Evolutionary conservation across 2,113 vertebrate genomes (phyloP), one percentile per base, ranked within the genome.

Genomic region (Sylvilagus bachmani): DNA sequence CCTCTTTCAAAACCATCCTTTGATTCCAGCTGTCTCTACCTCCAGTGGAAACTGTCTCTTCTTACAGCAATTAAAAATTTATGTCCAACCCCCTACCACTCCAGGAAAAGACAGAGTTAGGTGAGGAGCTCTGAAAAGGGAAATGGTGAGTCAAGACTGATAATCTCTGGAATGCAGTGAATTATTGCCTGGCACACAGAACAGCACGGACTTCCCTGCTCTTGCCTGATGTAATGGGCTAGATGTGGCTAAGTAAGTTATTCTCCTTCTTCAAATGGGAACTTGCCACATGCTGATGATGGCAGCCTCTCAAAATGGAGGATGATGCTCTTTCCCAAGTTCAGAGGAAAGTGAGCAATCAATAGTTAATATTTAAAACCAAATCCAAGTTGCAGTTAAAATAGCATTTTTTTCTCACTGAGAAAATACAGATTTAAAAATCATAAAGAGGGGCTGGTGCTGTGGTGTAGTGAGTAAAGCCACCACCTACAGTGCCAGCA

Each of bases 61-160:
- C 67, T 66, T 92, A 78, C 31, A 77, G 71, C 0, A 2, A n/a
- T 86, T 73, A 74, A 83, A 70, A 67, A 85, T 82, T 90, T 87
- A 87, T 38, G 55, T 49, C 31, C 36, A 29, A 4, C 67, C 91
- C 58, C 62, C 49, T 74, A 12, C 17, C 62, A 81, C 53, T 77
- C 44, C 19, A 49, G 77, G 74, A 62, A 67, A 85, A 90, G 86
- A 16, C 24, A 85, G 84, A 84, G 44, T 79, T 73, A 77, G 77
- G 74, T 55, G 88, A 58, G 16, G 93, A n/a, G 24, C 71, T 86
- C 29, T 58, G 36, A 74, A 58, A 31, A 33, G 24, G 64, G 24
- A 17, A 36, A 51, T 64, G 13, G 12, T 9, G n/a, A 58, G 82
- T 94, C 74, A 73, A 86, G 91, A 69, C 49, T 5, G 29, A 87